Evolutionary conservation across 2,797 vertebrate species (phyloP), one percentile per base, ranked within the genome.

Genomic region (Aplochiton taeniatus): DNA sequence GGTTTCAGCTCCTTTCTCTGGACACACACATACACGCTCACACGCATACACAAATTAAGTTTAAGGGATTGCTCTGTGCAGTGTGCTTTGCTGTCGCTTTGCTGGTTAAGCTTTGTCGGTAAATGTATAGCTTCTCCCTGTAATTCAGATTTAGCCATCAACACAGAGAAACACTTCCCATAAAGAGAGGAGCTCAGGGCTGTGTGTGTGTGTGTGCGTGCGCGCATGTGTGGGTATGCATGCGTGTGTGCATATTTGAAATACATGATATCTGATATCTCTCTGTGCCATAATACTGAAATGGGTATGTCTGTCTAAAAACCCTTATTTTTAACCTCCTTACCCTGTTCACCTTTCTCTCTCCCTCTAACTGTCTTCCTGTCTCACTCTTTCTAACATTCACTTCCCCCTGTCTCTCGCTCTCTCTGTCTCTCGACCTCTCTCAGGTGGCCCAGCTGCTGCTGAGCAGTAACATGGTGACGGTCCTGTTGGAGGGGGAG

Each of bases 391-490:
- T 19, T 11, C 41, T 11, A 1, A 19, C 44, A 4, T 19, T 53
- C 12, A 47, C 49, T 19, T 11, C 41, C 61, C 55, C 16, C 59
- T 45, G 10, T 74, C 56, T 18, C 6, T 50, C 47, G 2, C 57
- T 9, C 50, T 8, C 4, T 31, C 46, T 1, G 19, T 44, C 10
- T n/a, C 50, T 12, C 11, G 4, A 52, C 42, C 44, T 19, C 16
- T 5, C 64, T 42, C 20, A 97, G 95, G 95, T 97, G 81, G 92
- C 94, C 55, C 95, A 96, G 82, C 75, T 97, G 78, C 89, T 97
- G 55, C 85, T 97, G 45, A 97, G 94, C 87, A 97, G 96, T 78
- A 96, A 97, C 73, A 91, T 97, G 70, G 95, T 96, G 3, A 90
- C 94, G 0, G 87, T 91, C 0, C 90, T 97, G 56, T 82, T 97